Evolutionary conservation across 2,888 invertebrate species (phyloP), one percentile per base, ranked within the genome.

Genomic region (Zygaena filipendulae): DNA sequence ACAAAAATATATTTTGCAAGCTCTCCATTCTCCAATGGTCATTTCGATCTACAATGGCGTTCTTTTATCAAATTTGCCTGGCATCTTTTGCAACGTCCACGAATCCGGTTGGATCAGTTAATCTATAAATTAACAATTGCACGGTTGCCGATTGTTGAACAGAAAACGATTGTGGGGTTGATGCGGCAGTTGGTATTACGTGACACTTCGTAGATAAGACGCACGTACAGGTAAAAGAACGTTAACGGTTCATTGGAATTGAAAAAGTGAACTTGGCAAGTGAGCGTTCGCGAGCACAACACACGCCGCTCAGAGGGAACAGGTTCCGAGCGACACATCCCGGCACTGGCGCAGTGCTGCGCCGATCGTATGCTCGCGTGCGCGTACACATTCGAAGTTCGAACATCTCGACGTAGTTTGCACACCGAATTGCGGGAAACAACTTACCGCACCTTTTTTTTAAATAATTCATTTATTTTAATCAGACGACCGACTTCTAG

Each of bases 221-320:
- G 58, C 59, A 54, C 55, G 61, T 49, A n/a, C n/a, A n/a, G n/a
- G n/a, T n/a, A n/a, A n/a, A 62, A 64, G 55, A 62, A 55, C 61
- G 56, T 74, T 75, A 79, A 75, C 77, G 75, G 77, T 77, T 74
- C 69, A 75, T 74, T 71, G 72, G 71, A 75, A 75, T 62, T 66
- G 69, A 71, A 72, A 72, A 62, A 68, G 66, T 63, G 64, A 61
- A 58, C 54, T 45, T 47, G 35, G 36, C 35, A 39, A n/a, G 39
- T 40, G 9, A 19, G 18, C 27, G 13, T 25, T 8, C 8, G 21
- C 21, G 39, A 16, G 4, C 41, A 38, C n/a, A n/a, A n/a, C n/a
- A n/a, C n/a, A n/a, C n/a, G n/a, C 25, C 30, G 32, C 32, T 33
- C 45, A 40, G 44, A 52, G 61, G 60, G 68, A 77, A 77, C 77